Conservation (phyloP, 2,113 vertebrate genomes). For the Halichoerus grypus region DNA sequence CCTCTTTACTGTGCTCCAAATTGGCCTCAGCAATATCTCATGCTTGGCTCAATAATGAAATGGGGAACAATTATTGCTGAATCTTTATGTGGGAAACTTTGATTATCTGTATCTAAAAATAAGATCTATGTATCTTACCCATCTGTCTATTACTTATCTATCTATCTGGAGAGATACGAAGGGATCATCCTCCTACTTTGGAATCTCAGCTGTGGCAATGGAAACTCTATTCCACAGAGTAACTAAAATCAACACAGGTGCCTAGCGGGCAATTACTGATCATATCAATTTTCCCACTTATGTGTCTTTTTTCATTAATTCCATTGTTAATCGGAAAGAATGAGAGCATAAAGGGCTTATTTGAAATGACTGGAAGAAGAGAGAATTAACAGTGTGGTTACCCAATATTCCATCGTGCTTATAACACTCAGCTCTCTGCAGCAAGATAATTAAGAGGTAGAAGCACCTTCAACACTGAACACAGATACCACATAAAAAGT, state of each 20-base stretch:
- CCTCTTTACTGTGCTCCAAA: background rate
- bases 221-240: background rate
- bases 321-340: background rate
- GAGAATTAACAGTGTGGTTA: background rate
- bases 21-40: background rate
- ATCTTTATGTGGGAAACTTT: background rate
- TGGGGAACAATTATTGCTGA: background rate
- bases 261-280: background rate
- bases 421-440: background rate
- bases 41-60: background rate
- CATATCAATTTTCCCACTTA: background rate
- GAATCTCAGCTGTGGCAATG: background rate
- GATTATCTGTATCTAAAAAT: background rate
- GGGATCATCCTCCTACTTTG: background rate
- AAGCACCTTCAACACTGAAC: background rate
- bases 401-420: background rate
- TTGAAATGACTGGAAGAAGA: background rate
- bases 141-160: background rate
- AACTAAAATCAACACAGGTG: background rate
- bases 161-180: too few species aligned
- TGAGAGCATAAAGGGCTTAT: background rate
- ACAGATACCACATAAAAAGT: slow-evolving; percentile 48
- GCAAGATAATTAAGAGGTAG: background rate
- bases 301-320: background rate
- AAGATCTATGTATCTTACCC: background rate